Evolutionary conservation across 1,140 invertebrate genomes (phyloP).

Genomic region (Orchesella cincta): DNA sequence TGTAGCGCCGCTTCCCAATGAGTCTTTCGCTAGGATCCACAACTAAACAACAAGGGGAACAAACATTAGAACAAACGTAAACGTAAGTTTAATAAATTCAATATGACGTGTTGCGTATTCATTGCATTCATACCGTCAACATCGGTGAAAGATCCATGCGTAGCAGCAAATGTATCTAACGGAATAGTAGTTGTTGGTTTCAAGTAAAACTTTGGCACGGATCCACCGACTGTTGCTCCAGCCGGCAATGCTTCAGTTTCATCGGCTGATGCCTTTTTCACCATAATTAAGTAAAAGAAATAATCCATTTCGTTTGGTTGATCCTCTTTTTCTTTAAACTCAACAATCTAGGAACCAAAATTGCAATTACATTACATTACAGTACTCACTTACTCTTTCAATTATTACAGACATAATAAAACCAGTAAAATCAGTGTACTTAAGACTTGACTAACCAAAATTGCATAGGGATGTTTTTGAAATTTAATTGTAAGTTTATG

Average conservation of each 20-base stretch:
- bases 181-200: slow-evolving; percentile 78
- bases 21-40: slow-evolving; percentile 53
- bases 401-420: too few species aligned
- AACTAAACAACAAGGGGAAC: slow-evolving; percentile 43
- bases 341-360: slow-evolving; percentile 75
- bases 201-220: slow-evolving; percentile 75
- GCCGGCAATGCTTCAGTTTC: slow-evolving; percentile 60
- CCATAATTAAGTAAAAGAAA: slow-evolving; percentile 80
- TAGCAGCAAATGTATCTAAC: slow-evolving; percentile 87
- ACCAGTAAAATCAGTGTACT: too few species aligned
- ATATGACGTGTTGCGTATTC: too few species aligned
- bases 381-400: too few species aligned
- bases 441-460: slow-evolving; percentile 64
- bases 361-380: slow-evolving; percentile 19
- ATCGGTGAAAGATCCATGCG: slow-evolving; percentile 84
- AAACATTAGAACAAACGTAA: background rate
- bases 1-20: slow-evolving; percentile 53
- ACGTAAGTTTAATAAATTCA: slow-evolving; percentile 36
- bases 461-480: slow-evolving; percentile 82
- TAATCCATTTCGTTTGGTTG: slow-evolving; percentile 79
- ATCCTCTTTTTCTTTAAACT: slow-evolving; percentile 78
- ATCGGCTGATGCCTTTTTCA: slow-evolving; percentile 76
- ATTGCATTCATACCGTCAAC: slow-evolving; percentile 75
- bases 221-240: slow-evolving; percentile 21
- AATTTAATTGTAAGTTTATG: slow-evolving; percentile 83